These are phyloP conservation scores for Phyllotreta striolata DNA, from an alignment of 2,888 invertebrate species.

Conservation along the genomic window DNA sequence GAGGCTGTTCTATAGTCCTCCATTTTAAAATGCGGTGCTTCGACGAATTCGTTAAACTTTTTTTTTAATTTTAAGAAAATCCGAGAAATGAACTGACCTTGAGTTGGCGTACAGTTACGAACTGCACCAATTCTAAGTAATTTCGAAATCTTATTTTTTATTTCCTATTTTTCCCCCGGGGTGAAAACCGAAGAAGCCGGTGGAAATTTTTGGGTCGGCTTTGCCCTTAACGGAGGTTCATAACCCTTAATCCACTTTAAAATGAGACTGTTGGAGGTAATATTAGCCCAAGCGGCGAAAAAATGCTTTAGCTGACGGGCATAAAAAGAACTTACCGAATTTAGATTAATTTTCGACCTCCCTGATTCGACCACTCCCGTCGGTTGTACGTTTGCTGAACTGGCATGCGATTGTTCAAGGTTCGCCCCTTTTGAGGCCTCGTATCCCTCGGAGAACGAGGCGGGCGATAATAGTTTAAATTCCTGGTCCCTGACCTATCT, in stretches of 20 bases:
- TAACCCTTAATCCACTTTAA: slow-evolving; percentile 17
- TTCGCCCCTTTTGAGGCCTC: too few species aligned
- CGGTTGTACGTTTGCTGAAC: not conserved
- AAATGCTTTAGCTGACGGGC: slow-evolving; percentile 23
- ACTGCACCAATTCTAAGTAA: slow-evolving; percentile 10
- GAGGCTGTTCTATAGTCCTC: slow-evolving; percentile 42
- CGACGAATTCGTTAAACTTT: slow-evolving; percentile 40
- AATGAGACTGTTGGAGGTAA: slow-evolving; percentile 24
- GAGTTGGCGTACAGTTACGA: not conserved
- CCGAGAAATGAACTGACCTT: slow-evolving; percentile 10
- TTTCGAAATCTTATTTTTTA: not conserved
- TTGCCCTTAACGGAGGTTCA: slow-evolving; percentile 7
- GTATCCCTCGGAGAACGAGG: too few species aligned
- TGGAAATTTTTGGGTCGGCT: not conserved
- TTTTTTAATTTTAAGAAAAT: slow-evolving; percentile 44
- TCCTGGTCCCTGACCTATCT: too few species aligned
- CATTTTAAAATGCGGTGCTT: slow-evolving; percentile 46
- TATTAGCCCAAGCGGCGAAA: slow-evolving; percentile 7
- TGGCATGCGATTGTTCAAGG: too few species aligned
- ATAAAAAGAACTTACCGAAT: slow-evolving; percentile 7
- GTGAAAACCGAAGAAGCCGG: not conserved
- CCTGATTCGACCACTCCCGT: too few species aligned
- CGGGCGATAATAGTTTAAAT: too few species aligned
- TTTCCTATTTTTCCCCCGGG: too few species aligned
- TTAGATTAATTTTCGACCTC: not conserved